Evolutionary conservation across 1,140 invertebrate species (phyloP), one percentile per base, ranked within the genome.

Genomic region (Drosophila pachea): DNA sequence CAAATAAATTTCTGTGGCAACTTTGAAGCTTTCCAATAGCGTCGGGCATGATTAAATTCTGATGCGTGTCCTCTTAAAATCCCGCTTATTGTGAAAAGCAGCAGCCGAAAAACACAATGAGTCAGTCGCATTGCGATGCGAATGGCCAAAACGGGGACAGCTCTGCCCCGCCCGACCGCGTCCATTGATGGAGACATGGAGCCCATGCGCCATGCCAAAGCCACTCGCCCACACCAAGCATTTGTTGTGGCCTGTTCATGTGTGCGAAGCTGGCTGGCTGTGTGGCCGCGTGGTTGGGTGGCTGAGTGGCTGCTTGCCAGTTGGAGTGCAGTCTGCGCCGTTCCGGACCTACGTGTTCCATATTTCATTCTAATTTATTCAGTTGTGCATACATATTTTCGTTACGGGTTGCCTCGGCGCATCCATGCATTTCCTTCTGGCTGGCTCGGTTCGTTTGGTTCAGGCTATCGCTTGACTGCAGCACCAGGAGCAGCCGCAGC

Each of bases 281-380:
- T 52, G 35, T 32, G 43, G 43, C 22, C 9, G 43, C 14, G 43
- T 11, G 43, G 43, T 8, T n/a, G 47, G 5, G 49, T 52, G 49
- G 32, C 31, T 52, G 32, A 0, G 7, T 35, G 31, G 31, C 22
- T 14, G 43, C 16, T 8, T 16, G 47, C 11, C 33, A 16, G 22
- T 5, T 12, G 58, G 45, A 72, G 53, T 40, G 56, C 31, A 58
- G 56, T 59, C 73, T 68, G 60, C 63, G 59, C 66, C 75, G 65
- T 69, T 82, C 40, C 58, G 53, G 66, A 70, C 55, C 68, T 86
- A 84, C 81, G 81, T 84, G 81, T 86, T 86, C 82, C 82, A 84
- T 84, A 84, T 84, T 84, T 84, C 81, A 84, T 84, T 84, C 82
- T 86, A 84, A 84, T 84, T 84, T 84, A 84, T 84, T 86, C 81